Evolutionary conservation across 1,140 invertebrate genomes (phyloP), one percentile per base, ranked within the genome.

Genomic region (Ceratina calcarata): DNA sequence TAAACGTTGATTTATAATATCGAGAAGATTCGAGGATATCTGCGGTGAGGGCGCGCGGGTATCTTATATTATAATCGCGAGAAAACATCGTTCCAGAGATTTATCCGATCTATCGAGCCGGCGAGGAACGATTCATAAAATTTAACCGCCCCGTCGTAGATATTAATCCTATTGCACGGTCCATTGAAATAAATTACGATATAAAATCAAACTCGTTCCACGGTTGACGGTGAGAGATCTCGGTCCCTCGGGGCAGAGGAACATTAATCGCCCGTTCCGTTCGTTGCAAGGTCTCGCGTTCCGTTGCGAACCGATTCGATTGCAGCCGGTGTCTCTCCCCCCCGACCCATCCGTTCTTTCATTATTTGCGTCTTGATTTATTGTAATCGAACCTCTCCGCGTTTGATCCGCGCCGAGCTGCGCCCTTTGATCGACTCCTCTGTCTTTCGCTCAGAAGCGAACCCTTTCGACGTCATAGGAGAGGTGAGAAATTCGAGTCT

Each of bases 291-390:
- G 55, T 20, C 70, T 55, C 51, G 71, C 84, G 77, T 80, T 49
- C 57, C 57, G 65, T 62, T 57, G 80, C 73, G 24, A 37, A 61
- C 86, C 32, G 32, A 88, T 91, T 89, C 89, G 90, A 91, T 91
- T 87, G 88, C 89, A 85, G 82, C 82, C 68, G 61, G 32, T 24
- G 58, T 71, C 70, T 62, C 75, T 37, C 27, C 8, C 22, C 22
- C 27, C 57, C 60, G 15, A 18, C 8, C 89, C 90, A 89, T 90
- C 86, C 89, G 90, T 90, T 88, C 89, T 88, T 89, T 87, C 89
- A 88, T 93, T 92, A 92, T 92, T 92, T 92, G 91, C 91, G 89
- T 90, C 85, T 92, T 92, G 91, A 92, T 93, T 93, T 93, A 93
- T 93, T 91, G 91, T 91, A 92, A 92, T 92, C 91, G 91, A 92